These are phyloP conservation scores for Pangasius macronema DNA, from an alignment of 2,797 vertebrate species.

Conservation along the genomic window DNA sequence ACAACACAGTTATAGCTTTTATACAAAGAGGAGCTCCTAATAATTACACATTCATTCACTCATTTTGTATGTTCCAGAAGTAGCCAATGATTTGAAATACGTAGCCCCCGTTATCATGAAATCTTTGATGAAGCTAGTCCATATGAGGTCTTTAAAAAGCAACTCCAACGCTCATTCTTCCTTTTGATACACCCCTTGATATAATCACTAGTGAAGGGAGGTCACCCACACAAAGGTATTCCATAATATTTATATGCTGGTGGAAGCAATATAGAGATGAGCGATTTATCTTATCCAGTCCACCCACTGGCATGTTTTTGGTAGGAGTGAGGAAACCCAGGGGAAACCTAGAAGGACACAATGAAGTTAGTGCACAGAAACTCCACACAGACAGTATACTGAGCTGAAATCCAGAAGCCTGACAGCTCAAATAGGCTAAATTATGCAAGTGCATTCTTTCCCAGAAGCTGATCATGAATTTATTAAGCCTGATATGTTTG, in stretches of 20 bases:
- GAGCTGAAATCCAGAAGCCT: background rate
- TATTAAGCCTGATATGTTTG: background rate
- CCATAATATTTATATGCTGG: background rate
- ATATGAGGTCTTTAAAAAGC: background rate
- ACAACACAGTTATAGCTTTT: conserved; percentile 17
- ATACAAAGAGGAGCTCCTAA: background rate
- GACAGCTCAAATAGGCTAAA: background rate
- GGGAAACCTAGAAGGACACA: background rate
- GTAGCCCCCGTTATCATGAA: background rate
- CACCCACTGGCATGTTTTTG: background rate
- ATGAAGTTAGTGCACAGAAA: background rate
- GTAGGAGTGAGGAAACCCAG: background rate
- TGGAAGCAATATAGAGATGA: background rate
- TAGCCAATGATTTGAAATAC: background rate
- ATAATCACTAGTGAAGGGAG: background rate
- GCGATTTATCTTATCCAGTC: background rate
- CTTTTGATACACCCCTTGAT: background rate
- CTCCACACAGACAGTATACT: background rate
- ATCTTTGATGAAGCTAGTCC: background rate
- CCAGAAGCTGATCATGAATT: background rate
- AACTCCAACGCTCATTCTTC: background rate
- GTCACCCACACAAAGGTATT: background rate
- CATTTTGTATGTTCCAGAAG: background rate
- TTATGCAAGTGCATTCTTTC: background rate
- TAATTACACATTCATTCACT: background rate